phyloP scores from a whole-genome alignment of 37 sponge, comb jelly and placozoan genomes.

The Haliclona indistincta region DNA sequence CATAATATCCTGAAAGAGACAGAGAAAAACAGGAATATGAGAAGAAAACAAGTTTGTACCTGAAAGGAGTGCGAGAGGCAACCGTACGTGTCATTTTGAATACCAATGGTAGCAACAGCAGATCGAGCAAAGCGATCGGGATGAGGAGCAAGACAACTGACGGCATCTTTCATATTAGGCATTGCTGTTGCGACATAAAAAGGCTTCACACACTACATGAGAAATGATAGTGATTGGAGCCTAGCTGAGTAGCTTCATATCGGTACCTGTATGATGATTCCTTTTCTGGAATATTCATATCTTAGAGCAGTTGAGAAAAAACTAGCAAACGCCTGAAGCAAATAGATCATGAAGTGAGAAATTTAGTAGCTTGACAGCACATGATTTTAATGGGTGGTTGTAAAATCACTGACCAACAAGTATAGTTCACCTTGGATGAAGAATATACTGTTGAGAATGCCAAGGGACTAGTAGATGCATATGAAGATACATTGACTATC shows the following conservation, averaged over 20 bases:
- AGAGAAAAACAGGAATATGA: too few species aligned
- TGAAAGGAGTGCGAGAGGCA: conserved; percentile 27
- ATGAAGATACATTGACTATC: conserved; percentile 55
- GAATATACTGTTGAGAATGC: conserved; percentile 34
- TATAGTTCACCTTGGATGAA: conserved; percentile 52
- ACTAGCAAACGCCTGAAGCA: conserved; percentile 8
- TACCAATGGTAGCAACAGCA: conserved; percentile 51
- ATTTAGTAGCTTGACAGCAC: too few species aligned
- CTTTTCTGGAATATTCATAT: conserved; percentile 12
- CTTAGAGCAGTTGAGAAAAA: conserved; percentile 17
- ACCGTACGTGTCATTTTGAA: conserved; percentile 21
- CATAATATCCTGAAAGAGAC: too few species aligned
- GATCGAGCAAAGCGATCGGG: conserved; percentile 11
- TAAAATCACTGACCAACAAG: too few species aligned
- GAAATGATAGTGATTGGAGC: background rate
- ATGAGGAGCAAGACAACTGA: background rate
- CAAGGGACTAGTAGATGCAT: background rate
- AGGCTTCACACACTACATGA: conserved; percentile 25
- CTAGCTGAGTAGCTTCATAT: background rate
- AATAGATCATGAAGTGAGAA: background rate
- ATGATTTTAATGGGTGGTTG: too few species aligned
- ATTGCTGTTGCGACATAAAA: conserved; percentile 20
- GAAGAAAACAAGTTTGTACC: too few species aligned
- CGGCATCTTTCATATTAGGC: background rate
- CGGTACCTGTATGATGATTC: conserved; percentile 23